phyloP scores from a whole-genome alignment of 2,113 vertebrate genomes.

The Malurus alboscapulatus region DNA sequence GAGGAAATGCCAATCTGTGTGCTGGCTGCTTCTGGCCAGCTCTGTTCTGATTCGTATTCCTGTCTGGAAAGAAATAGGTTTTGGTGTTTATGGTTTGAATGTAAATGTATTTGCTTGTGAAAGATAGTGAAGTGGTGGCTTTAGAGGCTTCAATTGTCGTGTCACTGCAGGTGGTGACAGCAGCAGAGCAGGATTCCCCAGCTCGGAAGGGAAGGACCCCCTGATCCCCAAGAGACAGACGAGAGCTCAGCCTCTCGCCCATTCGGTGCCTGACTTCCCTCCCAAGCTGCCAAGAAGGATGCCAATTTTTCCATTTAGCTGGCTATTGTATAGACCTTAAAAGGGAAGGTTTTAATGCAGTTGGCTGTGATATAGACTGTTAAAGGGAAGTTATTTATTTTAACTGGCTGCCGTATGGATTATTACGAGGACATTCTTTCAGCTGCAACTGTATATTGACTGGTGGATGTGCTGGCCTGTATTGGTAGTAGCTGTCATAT shows the following conservation, averaged over 20 bases:
- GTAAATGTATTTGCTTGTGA: neutral
- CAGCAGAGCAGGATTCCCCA: neutral
- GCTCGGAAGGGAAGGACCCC: neutral
- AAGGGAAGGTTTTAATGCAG: slow-evolving; percentile 81
- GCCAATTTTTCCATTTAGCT: slow-evolving; percentile 79
- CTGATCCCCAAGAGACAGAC: neutral
- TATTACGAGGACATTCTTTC: slow-evolving; percentile 53
- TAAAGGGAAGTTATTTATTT: slow-evolving; percentile 77
- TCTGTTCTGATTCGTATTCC: neutral
- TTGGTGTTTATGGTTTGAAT: neutral
- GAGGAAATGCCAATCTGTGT: accelerated
- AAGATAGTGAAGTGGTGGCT: neutral
- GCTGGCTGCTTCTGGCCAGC: neutral
- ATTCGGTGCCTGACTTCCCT: slow-evolving; percentile 42
- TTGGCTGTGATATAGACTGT: slow-evolving; percentile 75
- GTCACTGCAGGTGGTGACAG: neutral
- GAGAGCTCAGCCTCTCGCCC: neutral
- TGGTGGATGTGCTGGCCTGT: slow-evolving; percentile 65
- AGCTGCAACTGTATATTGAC: slow-evolving; percentile 73
- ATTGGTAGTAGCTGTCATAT: slow-evolving; percentile 78
- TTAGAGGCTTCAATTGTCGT: neutral
- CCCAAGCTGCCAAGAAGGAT: slow-evolving; percentile 67
- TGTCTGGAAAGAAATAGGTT: neutral
- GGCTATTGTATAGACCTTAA: slow-evolving; percentile 77
- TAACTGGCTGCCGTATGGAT: slow-evolving; percentile 74